phyloP scores from a whole-genome alignment of 2,797 vertebrate genomes.

The Danio tinwini region DNA sequence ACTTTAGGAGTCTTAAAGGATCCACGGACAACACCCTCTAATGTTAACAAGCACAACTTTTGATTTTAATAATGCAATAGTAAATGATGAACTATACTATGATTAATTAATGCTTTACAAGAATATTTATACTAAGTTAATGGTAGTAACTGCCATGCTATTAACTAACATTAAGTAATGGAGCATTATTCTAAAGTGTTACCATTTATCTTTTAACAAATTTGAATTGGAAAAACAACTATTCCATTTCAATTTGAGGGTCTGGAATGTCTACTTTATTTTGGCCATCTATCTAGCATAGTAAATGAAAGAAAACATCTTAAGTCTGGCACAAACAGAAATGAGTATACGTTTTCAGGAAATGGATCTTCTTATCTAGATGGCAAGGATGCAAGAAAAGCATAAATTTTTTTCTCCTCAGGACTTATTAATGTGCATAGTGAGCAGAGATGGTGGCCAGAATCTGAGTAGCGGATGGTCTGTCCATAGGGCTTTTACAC shows the following conservation, averaged over 20 bases:
- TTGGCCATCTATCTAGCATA: not conserved
- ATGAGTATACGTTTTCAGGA: constrained; percentile 9
- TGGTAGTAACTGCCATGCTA: too few species aligned
- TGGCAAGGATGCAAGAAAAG: not conserved
- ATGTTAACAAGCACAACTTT: too few species aligned
- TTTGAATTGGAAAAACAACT: not conserved
- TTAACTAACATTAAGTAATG: too few species aligned
- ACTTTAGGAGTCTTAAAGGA: too few species aligned
- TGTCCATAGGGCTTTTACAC: constrained; percentile 68
- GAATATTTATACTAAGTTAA: too few species aligned
- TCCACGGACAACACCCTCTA: too few species aligned
- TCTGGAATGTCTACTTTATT: not conserved
- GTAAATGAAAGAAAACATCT: not conserved
- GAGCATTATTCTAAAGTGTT: too few species aligned
- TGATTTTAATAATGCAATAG: too few species aligned
- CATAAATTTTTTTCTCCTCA: not conserved
- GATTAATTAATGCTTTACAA: too few species aligned
- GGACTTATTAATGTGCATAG: not conserved
- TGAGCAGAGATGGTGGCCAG: constrained; percentile 49
- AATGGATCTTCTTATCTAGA: constrained; percentile 11
- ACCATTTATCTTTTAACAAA: too few species aligned
- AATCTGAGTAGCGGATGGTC: constrained; percentile 64
- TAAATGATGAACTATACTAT: too few species aligned
- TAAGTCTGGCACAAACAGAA: not conserved
- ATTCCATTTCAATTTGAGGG: not conserved